A percentile compares a stretch with the other conserved stretches of the same genome.
Evolutionary conservation across 2,888 invertebrate species (phyloP).

Genomic region (Epiblema foenella): DNA sequence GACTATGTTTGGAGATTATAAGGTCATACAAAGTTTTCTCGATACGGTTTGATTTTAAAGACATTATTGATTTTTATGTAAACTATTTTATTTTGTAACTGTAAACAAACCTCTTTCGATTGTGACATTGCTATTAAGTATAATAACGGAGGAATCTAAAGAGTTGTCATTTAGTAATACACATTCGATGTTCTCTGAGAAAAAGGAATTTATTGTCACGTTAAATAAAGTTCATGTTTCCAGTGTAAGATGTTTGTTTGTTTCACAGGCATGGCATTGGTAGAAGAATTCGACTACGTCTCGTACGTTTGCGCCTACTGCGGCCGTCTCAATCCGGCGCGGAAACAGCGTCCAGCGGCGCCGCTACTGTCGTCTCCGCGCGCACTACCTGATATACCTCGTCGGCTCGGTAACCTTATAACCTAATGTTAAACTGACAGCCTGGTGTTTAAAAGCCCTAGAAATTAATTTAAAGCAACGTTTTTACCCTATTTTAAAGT

Average conservation of each 20-base stretch:
- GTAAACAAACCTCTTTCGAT: too few species aligned
- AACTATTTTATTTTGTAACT: too few species aligned
- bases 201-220: not conserved
- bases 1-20: too few species aligned
- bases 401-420: slow-evolving; percentile 31
- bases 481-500: not conserved
- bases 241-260: not conserved
- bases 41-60: too few species aligned
- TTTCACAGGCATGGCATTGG: slow-evolving; percentile 87
- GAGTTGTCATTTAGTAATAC: not conserved
- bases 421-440: not conserved
- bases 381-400: slow-evolving; percentile 50
- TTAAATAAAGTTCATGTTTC: not conserved
- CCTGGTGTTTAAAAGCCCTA: not conserved
- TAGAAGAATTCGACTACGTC: slow-evolving; percentile 89
- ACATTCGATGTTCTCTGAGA: not conserved
- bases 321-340: slow-evolving; percentile 93
- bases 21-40: too few species aligned
- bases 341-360: slow-evolving; percentile 92
- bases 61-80: too few species aligned
- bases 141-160: too few species aligned
- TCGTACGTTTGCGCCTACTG: slow-evolving; percentile 97
- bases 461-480: not conserved
- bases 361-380: slow-evolving; percentile 77
- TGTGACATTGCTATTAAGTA: too few species aligned